Base-by-base conservation (phyloP, 2,888 invertebrate species). In the Drosophila koepferae region DNA sequence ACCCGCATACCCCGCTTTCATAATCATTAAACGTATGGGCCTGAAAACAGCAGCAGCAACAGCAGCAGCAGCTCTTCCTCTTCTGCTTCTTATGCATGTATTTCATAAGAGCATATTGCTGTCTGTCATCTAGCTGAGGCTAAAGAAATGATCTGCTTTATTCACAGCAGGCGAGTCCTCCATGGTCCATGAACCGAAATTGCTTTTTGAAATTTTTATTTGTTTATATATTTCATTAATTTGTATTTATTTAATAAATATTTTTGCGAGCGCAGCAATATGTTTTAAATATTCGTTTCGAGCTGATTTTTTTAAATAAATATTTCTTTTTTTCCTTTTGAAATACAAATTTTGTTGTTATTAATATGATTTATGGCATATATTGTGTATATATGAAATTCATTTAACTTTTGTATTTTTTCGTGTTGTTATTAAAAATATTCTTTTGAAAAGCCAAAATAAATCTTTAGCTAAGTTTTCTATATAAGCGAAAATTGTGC, bases 21-120 rank as follows among this genome's bases (percentile, higher is more conserved):
- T 18, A 44, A 44, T 23, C 16, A 23, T 12, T 5, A 7, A 14
- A n/a, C 20, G n/a, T 28, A 16, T 28, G 16, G 18, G 16, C 51
- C 18, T 0, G 20, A 31, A 46, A 23, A 28, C 28, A 28, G 28
- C 28, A 28, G 28, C 28, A 28, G 28, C 23, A 46, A 8, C 28
- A n/a, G 46, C 23, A 28, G 28, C 46, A n/a, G 48, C 23, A 8
- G n/a, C 48, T 12, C 31, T 5, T 31, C 23, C 28, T 48, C 36
- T 49, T 58, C 36, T 9, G 4, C 31, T n/a, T 18, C 31, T 38
- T 49, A 18, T 61, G 23, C 3, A 10, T 44, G n/a, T 63, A 28
- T 63, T 72, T 63, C 23, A 48, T 66, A 40, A 66, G 44, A 67
- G 38, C 41, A 54, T 18, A 48, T 48, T 43, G 36, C 34, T 28